Evolutionary conservation across 1,140 invertebrate species (phyloP).

Genomic region (Anoplophora glabripennis): DNA sequence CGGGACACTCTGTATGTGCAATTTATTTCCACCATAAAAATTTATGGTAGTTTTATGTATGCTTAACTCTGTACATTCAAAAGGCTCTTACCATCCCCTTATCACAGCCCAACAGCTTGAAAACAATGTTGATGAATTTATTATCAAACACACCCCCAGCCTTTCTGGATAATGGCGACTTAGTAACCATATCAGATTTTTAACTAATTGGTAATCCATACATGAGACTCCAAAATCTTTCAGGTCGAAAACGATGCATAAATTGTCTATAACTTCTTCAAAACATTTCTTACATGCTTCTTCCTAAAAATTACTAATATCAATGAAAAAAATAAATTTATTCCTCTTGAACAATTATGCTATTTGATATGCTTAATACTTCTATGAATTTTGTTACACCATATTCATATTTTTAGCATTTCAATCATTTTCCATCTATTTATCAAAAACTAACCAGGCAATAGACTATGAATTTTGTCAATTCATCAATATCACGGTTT

Average conservation of each 20-base stretch:
- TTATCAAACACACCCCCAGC: conserved; percentile 69
- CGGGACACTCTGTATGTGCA: no score
- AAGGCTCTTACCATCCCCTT: conserved; percentile 59
- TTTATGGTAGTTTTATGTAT: no score
- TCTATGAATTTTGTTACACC: no score
- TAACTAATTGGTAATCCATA: conserved; percentile 75
- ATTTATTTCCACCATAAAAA: no score
- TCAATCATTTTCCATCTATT: no score
- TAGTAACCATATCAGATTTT: conserved; percentile 73
- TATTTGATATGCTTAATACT: no score
- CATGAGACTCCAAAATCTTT: conserved; percentile 68
- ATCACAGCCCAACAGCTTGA: conserved; percentile 72
- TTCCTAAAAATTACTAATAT: conserved; percentile 53
- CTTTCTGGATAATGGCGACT: conserved; percentile 73
- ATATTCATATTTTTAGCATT: no score
- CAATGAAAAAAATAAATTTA: no score
- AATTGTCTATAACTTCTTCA: conserved; percentile 73
- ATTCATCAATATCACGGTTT: conserved; percentile 67
- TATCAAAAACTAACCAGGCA: conserved; percentile 57
- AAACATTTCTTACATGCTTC: conserved; percentile 73
- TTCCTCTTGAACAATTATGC: no score
- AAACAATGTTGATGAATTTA: conserved; percentile 69
- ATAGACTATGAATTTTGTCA: conserved; percentile 73
- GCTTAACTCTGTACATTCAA: no score
- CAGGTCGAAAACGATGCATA: conserved; percentile 75